These are phyloP conservation scores for Virgularia gustaviana DNA, from an alignment of 92 coral and sea anemone genomes.

Conservation along the genomic window DNA sequence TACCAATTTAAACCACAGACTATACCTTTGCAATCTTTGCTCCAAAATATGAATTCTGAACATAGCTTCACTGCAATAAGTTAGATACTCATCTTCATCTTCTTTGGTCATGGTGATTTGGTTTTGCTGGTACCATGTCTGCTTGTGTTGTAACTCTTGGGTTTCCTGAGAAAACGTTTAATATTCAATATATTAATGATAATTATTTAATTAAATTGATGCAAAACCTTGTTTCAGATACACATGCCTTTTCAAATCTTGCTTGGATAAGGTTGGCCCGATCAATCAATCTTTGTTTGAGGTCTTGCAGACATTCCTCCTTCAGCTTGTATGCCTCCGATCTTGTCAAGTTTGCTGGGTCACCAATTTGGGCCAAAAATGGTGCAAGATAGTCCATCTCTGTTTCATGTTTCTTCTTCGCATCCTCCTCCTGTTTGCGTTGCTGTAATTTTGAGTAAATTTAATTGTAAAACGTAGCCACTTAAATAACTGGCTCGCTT, in stretches of 20 bases:
- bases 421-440: slow-evolving; percentile 89
- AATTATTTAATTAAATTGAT: too few species aligned
- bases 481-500: too few species aligned
- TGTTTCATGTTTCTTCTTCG: slow-evolving; percentile 93
- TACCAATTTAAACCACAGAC: neutral
- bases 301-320: slow-evolving; percentile 97
- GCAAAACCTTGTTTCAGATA: too few species aligned
- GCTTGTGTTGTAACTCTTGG: slow-evolving; percentile 92
- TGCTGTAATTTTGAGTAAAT: too few species aligned
- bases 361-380: slow-evolving; percentile 98
- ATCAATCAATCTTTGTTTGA: slow-evolving; percentile 90
- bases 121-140: slow-evolving; percentile 98
- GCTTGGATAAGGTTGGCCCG: slow-evolving; percentile 97
- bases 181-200: neutral
- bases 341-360: slow-evolving; percentile 76
- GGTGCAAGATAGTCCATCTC: slow-evolving; percentile 97
- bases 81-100: slow-evolving; percentile 96
- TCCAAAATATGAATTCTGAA: slow-evolving; percentile 97
- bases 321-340: slow-evolving; percentile 89
- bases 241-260: slow-evolving; percentile 90
- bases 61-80: slow-evolving; percentile 98
- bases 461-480: too few species aligned
- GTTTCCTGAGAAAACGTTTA: slow-evolving; percentile 63
- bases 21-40: slow-evolving; percentile 88
- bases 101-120: slow-evolving; percentile 97